Conservation (phyloP, 2,888 invertebrate species). For the Fragum sueziense region DNA sequence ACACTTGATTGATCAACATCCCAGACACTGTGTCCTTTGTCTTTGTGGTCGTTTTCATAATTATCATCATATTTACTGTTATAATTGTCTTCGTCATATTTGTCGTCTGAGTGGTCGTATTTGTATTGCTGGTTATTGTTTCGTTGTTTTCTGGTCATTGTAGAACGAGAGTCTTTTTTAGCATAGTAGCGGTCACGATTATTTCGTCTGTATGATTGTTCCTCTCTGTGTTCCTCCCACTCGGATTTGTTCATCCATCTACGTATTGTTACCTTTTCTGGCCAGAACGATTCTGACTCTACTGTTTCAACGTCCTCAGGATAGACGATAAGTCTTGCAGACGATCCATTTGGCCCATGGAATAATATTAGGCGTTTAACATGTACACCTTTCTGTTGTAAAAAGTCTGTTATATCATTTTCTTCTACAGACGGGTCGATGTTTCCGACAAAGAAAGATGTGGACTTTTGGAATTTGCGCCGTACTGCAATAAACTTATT, state of each 20-base stretch:
- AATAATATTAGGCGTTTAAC: background rate
- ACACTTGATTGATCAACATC: no score
- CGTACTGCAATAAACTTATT: conserved; percentile 3
- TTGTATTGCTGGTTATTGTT: no score
- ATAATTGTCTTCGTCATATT: no score
- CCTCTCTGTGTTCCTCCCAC: no score
- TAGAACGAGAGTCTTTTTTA: no score
- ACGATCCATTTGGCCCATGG: background rate
- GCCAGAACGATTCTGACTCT: background rate
- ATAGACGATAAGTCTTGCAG: background rate
- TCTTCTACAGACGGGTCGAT: conserved; percentile 4
- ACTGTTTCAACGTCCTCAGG: background rate
- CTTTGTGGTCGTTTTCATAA: no score
- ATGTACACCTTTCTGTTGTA: background rate
- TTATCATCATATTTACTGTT: no score
- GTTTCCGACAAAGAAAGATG: conserved; percentile 8
- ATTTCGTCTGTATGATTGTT: no score
- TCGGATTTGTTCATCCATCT: conserved; percentile 3
- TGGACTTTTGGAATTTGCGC: background rate
- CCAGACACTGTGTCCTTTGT: no score
- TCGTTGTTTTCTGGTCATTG: no score
- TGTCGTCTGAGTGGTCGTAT: no score
- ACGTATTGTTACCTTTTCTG: background rate
- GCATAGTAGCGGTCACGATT: no score
- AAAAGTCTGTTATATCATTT: background rate